These are phyloP conservation scores for Agelastica alni DNA, from an alignment of 2,888 invertebrate genomes.

Conservation along the genomic window DNA sequence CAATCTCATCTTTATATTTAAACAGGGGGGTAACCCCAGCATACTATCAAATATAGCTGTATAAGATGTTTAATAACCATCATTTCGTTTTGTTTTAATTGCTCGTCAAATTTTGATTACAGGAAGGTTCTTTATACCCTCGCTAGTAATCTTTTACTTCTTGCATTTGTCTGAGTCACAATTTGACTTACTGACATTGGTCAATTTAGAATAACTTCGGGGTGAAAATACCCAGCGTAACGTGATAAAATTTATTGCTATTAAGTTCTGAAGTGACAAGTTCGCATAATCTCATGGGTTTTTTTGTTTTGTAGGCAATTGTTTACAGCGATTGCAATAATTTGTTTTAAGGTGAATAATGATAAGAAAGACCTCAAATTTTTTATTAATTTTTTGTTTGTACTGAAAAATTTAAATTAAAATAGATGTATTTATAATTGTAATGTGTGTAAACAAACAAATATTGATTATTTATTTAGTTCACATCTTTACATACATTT, in stretches of 20 bases:
- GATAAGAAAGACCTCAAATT: no score
- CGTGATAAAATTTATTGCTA: conserved; percentile 21
- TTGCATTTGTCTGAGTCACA: conserved; percentile 37
- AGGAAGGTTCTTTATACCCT: conserved; percentile 52
- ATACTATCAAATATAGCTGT: conserved; percentile 51
- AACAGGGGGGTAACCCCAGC: conserved; percentile 30
- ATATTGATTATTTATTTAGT: no score
- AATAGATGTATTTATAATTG: no score
- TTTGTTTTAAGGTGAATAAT: no score
- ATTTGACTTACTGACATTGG: conserved; percentile 33
- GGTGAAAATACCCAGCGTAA: conserved; percentile 14
- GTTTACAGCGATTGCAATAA: no score
- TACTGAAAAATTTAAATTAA: no score
- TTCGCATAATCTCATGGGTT: not conserved
- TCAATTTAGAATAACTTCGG: conserved; percentile 29
- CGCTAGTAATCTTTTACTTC: conserved; percentile 44
- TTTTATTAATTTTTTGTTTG: no score
- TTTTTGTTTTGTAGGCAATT: no score
- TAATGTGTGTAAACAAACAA: no score
- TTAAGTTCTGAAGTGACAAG: conserved; percentile 4
- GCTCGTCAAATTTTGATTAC: conserved; percentile 58
- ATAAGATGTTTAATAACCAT: conserved; percentile 53
- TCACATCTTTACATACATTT: no score
- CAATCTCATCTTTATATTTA: conserved; percentile 22
- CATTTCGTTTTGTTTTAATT: conserved; percentile 58